A percentile compares a stretch with the other conserved stretches of the same genome.
phyloP scores from a whole-genome alignment of 2,888 invertebrate species.

The Zygaena filipendulae region DNA sequence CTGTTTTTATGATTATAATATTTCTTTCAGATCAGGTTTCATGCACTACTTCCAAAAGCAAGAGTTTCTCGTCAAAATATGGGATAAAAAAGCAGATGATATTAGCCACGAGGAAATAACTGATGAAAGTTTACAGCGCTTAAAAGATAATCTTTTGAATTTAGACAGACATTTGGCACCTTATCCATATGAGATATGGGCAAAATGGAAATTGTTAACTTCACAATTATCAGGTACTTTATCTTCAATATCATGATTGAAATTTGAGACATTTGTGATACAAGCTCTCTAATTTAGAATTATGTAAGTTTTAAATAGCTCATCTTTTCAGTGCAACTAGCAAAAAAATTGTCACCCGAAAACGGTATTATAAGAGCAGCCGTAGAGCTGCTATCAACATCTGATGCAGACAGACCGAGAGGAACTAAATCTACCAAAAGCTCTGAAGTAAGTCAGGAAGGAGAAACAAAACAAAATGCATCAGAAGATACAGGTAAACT shows the following conservation, averaged over 20 bases:
- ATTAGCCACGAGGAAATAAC: constrained; percentile 72
- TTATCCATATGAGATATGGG: constrained; percentile 91
- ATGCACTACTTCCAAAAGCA: constrained; percentile 84
- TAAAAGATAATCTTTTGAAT: constrained; percentile 75
- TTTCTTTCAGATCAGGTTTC: constrained; percentile 77
- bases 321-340: constrained; percentile 62
- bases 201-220: constrained; percentile 85
- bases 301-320: not conserved
- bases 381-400: constrained; percentile 78
- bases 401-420: constrained; percentile 76
- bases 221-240: constrained; percentile 72
- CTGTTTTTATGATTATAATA: no score
- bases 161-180: constrained; percentile 86
- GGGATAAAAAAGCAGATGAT: constrained; percentile 85
- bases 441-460: constrained; percentile 25
- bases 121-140: constrained; percentile 72
- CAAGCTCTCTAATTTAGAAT: not conserved
- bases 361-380: constrained; percentile 84
- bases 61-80: constrained; percentile 88
- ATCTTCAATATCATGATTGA: not conserved
- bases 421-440: constrained; percentile 44
- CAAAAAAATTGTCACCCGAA: constrained; percentile 74
- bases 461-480: constrained; percentile 19
- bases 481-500: constrained; percentile 15
- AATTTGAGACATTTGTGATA: constrained; percentile 1